phyloP scores from a whole-genome alignment of 2,797 vertebrate species.

The Lindbergichthys nudifrons region DNA sequence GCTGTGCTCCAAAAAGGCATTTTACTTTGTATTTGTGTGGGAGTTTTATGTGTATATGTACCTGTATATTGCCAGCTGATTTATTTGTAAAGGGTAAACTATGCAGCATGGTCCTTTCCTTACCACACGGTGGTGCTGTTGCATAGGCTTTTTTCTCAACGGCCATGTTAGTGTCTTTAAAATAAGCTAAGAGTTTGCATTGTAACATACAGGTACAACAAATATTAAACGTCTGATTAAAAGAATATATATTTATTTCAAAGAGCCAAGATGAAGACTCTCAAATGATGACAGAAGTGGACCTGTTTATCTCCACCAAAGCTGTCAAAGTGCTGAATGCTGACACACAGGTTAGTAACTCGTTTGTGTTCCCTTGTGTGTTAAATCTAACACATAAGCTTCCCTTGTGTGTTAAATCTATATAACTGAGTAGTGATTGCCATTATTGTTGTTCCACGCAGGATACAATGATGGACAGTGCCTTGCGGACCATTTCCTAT shows the following conservation, averaged over 20 bases:
- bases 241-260: conserved; percentile 19
- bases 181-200: background rate
- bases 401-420: background rate
- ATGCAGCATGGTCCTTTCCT: conserved; percentile 19
- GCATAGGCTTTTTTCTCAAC: conserved; percentile 19
- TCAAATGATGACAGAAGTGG: conserved; percentile 91
- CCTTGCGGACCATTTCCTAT: conserved; percentile 96
- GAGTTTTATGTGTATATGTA: background rate
- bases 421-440: background rate
- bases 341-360: conserved; percentile 87
- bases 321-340: conserved; percentile 98
- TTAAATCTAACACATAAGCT: background rate
- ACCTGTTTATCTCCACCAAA: conserved; percentile 92
- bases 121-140: conserved; percentile 76
- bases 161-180: background rate
- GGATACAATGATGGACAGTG: conserved; percentile 99
- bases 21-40: conserved; percentile 1
- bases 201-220: background rate
- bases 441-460: conserved; percentile 55
- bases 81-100: background rate
- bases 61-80: conserved; percentile 2
- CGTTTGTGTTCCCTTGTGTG: background rate
- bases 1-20: background rate
- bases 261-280: conserved; percentile 93
- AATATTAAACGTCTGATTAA: background rate